phyloP scores from a whole-genome alignment of 2,797 vertebrate species.

The Typhlichthys eigenmanni region DNA sequence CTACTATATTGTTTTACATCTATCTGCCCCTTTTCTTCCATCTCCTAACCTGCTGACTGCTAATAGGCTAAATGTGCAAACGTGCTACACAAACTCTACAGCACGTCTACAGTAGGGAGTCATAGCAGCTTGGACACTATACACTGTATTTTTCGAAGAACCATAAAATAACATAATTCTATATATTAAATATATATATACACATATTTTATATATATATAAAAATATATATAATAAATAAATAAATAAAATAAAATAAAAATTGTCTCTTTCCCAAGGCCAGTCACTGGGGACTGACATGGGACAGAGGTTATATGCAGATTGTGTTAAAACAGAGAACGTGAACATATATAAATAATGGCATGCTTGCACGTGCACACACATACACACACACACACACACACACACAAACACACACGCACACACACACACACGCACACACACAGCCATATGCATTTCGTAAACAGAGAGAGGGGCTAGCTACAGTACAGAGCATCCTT shows the following conservation, averaged over 20 bases:
- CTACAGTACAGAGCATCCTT: slow-evolving; percentile 28
- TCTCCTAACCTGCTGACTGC: no score
- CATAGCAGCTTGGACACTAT: no score
- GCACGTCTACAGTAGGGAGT: no score
- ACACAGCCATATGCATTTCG: slow-evolving; percentile 22
- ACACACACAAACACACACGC: slow-evolving; percentile 24
- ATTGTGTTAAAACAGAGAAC: slow-evolving; percentile 22
- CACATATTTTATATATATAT: no score
- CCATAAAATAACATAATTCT: no score
- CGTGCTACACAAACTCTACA: no score
- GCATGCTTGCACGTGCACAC: slow-evolving; percentile 7
- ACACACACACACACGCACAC: slow-evolving; percentile 19
- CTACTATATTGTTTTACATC: no score
- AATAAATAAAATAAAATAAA: no score
- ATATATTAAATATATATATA: no score
- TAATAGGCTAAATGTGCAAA: no score
- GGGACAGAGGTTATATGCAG: slow-evolving; percentile 39
- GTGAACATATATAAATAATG: slow-evolving; percentile 33
- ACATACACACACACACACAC: neutral
- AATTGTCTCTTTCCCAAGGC: slow-evolving; percentile 10
- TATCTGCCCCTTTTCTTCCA: neutral
- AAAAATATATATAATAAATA: no score
- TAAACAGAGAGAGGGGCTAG: slow-evolving; percentile 38
- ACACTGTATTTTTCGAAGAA: no score
- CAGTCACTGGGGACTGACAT: slow-evolving; percentile 22